Evolutionary conservation across 2,888 invertebrate species (phyloP).

Genomic region (Aquatica leii): DNA sequence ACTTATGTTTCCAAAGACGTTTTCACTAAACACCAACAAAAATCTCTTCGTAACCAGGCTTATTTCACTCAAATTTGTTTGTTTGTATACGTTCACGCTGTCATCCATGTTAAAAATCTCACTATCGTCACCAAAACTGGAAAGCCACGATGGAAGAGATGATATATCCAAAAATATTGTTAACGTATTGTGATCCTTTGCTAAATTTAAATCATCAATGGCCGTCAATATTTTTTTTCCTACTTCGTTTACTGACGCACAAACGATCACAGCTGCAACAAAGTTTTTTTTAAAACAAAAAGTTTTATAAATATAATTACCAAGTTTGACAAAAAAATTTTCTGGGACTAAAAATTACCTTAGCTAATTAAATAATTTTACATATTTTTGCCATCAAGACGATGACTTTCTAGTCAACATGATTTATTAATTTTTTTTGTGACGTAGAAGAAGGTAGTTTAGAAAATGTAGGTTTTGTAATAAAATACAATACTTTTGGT

Average conservation of each 20-base stretch:
- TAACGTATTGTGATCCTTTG: conserved; percentile 59
- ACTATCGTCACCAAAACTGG: conserved; percentile 18
- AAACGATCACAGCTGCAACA: conserved; percentile 63
- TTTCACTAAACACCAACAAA: conserved; percentile 52
- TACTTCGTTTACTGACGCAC: conserved; percentile 61
- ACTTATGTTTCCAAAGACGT: conserved; percentile 29
- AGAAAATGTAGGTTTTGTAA: too few relatives aligned
- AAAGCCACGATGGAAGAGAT: conserved; percentile 56
- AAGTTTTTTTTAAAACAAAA: conserved; percentile 30
- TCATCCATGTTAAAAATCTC: neutral
- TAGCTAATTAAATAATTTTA: too few relatives aligned
- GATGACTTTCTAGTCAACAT: too few relatives aligned
- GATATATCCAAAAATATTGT: conserved; percentile 62
- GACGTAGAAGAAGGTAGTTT: too few relatives aligned
- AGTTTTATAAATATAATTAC: too few relatives aligned
- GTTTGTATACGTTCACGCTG: neutral
- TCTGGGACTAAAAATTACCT: too few relatives aligned
- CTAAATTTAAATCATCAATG: conserved; percentile 59
- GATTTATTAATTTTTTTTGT: too few relatives aligned
- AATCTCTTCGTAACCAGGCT: conserved; percentile 49
- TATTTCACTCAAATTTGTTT: conserved; percentile 33
- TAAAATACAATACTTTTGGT: too few relatives aligned
- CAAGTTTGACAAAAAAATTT: too few relatives aligned
- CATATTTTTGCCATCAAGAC: too few relatives aligned
- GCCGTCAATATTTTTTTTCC: conserved; percentile 58